Base-by-base conservation (phyloP, 2,113 vertebrate genomes). In the Myrmophylax atrothorax region DNA sequence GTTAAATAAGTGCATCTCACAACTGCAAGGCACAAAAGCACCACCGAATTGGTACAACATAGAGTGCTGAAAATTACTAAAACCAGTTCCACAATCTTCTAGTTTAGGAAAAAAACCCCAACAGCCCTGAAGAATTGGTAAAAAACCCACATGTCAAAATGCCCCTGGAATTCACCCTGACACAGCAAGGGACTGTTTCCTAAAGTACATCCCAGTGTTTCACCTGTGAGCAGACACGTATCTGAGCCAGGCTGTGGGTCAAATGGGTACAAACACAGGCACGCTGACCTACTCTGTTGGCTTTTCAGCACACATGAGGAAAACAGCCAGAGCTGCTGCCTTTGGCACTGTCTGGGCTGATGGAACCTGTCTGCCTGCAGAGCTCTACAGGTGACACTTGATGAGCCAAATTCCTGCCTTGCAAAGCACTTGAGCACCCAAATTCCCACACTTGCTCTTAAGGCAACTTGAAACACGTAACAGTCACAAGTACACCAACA, bases 261-360 rank as follows among this genome's bases (percentile, higher is more conserved):
- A 68, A 16, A 37, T 15, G 2, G 0, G 25, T 50, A 40, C 0
- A 0, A n/a, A 47, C 60, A 44, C 22, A 20, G 56, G 13, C 46
- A 84, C 40, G 9, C 9, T 26, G 56, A n/a, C 24, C 12, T 15
- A 44, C 18, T 22, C 55, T 6, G 6, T n/a, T 22, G 62, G 38
- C 44, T 50, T 47, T 68, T 33, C 37, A 72, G 83, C 40, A 50
- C 1, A 0, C 1, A 0, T 20, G 37, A 28, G 53, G 20, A 72
- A 23, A 67, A 20, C 29, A 53, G 29, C 23, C 69, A 52, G 38
- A 31, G 38, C 44, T 53, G 10, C 63, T 84, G 58, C 25, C 14
- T 62, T 33, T n/a, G 20, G 42, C 1, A 4, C 16, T 58, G 33
- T 29, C 67, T 4, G 35, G 29, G 18, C 75, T 33, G 13, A 81